Evolutionary conservation across 92 coral and sea anemone genomes (phyloP), one percentile per base, ranked within the genome.

Genomic region (Parazoanthus darwini): DNA sequence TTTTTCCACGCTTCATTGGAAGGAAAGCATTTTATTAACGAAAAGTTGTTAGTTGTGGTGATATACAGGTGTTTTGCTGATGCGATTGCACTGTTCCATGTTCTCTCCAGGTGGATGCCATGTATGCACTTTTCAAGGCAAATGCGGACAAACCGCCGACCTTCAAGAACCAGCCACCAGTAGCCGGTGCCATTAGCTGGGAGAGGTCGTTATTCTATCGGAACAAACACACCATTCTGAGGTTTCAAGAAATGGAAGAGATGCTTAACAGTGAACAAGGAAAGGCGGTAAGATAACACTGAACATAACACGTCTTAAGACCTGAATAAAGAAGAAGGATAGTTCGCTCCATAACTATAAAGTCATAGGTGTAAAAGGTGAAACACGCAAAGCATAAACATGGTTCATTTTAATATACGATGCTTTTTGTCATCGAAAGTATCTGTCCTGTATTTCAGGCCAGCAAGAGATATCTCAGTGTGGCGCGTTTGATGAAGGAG

Each of bases 161-260:
- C 54, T 95, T 91, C 95, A 97, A 95, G 97, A 97, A 97, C 80
- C 99, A 97, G 85, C 99, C 99, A 0, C 99, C 99, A 9, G 98
- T 97, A 3, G 98, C 99, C 14, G 99, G 99, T 26, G 98, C 99
- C 46, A 95, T 97, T 38, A 92, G 98, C 89, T 97, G 99, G 99
- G 99, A 97, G 91, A 91, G 99, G 37, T 97, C 99, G 48, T 93
- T 97, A 29, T 97, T 97, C 80, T 86, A 94, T 84, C 94, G 99
- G 78, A 97, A 95, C 48, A 97, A 97, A 88, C 97, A 93, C 63
- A 97, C 99, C 80, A 93, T 97, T 77, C 87, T 97, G 77, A 92
- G 99, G 91, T 97, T 97, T 83, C 99, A 97, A 87, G 99, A 97
- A 76, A 97, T 97, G 96, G 99, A 97, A 10, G 98, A 97, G 89